Percentiles rank a stretch among this genome's conserved stretches.
Evolutionary conservation across 2,888 invertebrate species (phyloP).

Genomic region (Cotesia congregata): DNA sequence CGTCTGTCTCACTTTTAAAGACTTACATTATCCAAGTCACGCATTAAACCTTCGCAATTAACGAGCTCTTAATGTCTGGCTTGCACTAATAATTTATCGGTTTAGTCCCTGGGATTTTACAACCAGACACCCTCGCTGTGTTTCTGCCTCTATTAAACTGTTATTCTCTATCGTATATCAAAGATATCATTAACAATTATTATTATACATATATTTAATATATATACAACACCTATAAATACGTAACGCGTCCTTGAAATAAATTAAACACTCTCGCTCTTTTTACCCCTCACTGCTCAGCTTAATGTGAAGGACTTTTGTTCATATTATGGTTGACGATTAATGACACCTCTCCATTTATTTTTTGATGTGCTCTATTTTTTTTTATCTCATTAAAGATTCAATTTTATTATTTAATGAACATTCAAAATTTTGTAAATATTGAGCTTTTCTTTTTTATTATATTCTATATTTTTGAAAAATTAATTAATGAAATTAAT

Average conservation of each 20-base stretch:
- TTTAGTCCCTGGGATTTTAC: slow-evolving; percentile 43
- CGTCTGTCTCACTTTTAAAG: slow-evolving; percentile 8
- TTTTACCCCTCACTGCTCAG: background rate
- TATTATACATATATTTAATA: background rate
- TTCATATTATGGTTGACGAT: no score
- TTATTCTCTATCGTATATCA: slow-evolving; percentile 29
- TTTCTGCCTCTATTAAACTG: slow-evolving; percentile 2
- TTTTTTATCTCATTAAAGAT: no score
- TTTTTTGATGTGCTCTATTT: background rate
- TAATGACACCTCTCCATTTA: background rate
- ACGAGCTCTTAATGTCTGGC: slow-evolving; percentile 42
- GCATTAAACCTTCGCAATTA: slow-evolving; percentile 44
- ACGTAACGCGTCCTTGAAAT: background rate
- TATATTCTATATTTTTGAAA: no score
- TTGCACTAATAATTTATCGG: slow-evolving; percentile 41
- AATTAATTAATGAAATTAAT: no score
- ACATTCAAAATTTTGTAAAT: no score
- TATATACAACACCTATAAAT: background rate
- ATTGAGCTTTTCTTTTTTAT: no score
- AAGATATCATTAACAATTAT: slow-evolving; percentile 30
- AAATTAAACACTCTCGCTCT: background rate
- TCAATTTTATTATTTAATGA: no score
- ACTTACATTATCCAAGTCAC: slow-evolving; percentile 24
- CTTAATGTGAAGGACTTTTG: no score
- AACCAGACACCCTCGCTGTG: slow-evolving; percentile 29